These are phyloP conservation scores for Catocala nupta DNA, from an alignment of 2,888 invertebrate genomes.

Conservation along the genomic window DNA sequence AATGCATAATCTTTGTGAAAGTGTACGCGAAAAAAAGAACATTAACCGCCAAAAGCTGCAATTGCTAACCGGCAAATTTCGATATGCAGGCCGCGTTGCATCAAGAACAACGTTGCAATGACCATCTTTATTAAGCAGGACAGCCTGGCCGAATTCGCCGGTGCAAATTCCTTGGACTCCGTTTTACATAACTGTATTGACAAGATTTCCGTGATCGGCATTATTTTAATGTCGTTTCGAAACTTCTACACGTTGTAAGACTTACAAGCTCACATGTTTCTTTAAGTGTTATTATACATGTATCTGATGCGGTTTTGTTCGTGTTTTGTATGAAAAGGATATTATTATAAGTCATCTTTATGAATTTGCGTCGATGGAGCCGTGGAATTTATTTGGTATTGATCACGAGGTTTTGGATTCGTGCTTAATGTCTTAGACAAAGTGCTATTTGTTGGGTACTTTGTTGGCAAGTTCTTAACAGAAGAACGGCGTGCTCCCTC, in stretches of 20 bases:
- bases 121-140: slow-evolving; percentile 16
- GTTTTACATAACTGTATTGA: slow-evolving; percentile 48
- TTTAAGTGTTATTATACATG: too few relatives aligned
- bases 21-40: slow-evolving; percentile 25
- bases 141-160: slow-evolving; percentile 39
- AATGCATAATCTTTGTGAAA: slow-evolving; percentile 37
- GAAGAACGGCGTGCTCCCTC: too few relatives aligned
- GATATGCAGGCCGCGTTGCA: neutral
- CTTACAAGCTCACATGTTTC: too few relatives aligned
- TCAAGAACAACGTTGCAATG: neutral
- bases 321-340: too few relatives aligned
- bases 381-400: too few relatives aligned
- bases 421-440: too few relatives aligned
- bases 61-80: slow-evolving; percentile 10
- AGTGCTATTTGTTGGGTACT: too few relatives aligned
- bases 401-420: too few relatives aligned
- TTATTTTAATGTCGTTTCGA: slow-evolving; percentile 24
- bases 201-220: slow-evolving; percentile 34
- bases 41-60: slow-evolving; percentile 9
- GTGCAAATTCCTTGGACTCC: slow-evolving; percentile 30
- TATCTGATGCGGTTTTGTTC: too few relatives aligned
- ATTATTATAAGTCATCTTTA: too few relatives aligned
- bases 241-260: neutral
- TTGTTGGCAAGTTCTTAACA: too few relatives aligned
- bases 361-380: too few relatives aligned